phyloP scores from a whole-genome alignment of 2,113 vertebrate species.

The Pterocles gutturalis region DNA sequence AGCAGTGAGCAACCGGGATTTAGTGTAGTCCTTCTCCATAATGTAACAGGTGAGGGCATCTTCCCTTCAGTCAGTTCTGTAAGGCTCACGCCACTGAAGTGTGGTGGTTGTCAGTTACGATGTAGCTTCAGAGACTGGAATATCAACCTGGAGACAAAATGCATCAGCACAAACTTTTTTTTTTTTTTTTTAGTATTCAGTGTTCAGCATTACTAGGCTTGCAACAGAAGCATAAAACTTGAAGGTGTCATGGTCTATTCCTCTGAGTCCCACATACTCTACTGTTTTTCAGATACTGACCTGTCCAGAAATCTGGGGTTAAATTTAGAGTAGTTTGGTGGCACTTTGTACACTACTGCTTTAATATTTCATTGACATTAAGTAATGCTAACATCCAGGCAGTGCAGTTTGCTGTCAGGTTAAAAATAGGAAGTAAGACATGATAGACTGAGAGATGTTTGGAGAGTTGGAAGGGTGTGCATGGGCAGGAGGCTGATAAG shows the following conservation, averaged over 20 bases:
- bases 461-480: neutral
- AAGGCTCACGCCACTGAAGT: neutral
- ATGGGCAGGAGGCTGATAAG: neutral
- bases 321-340: neutral
- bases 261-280: neutral
- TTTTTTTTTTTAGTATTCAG: neutral
- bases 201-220: neutral
- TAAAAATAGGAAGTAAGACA: neutral
- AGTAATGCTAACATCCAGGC: neutral
- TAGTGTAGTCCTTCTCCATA: neutral
- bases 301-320: neutral
- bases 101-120: neutral
- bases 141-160: neutral
- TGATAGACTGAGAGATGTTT: neutral
- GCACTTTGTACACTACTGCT: neutral
- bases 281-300: neutral
- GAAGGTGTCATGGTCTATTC: neutral
- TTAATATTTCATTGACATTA: neutral
- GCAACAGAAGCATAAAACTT: neutral
- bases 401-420: neutral
- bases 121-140: neutral
- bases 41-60: neutral
- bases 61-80: neutral
- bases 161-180: neutral
- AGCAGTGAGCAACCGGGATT: neutral